Evolutionary conservation across 1,140 invertebrate species (phyloP), one percentile per base, ranked within the genome.

Genomic region (Drosophila subpulchrella): DNA sequence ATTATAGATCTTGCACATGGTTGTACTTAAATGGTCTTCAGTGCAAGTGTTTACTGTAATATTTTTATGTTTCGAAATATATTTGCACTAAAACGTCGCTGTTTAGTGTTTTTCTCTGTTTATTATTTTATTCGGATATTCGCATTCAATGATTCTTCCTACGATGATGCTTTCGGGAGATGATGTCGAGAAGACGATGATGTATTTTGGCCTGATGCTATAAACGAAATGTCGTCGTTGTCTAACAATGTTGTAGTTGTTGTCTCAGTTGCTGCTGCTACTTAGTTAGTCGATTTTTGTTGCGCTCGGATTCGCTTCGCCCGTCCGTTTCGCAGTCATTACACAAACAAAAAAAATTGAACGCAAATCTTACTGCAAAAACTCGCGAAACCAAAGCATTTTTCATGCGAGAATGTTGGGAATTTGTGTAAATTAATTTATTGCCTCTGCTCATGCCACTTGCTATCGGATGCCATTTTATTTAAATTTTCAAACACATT

Each of bases 341-440:
- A 56, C 46, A 65, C 32, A 62, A 61, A 50, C 34, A 38, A 50
- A 20, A 41, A 66, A 71, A 66, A 32, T 6, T 38, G 17, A 66
- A 55, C 13, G 57, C 44, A 74, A 72, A 55, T 84, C 78, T 78
- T 78, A 81, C 73, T 74, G 42, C 58, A 44, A 41, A 54, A 57
- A 67, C 5, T 8, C 17, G 51, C 60, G 36, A 55, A 55, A 54
- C 13, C 50, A 32, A 71, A 70, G 36, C 12, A 71, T 71, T 76
- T 76, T 76, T 76, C 73, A 57, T 68, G 7, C n/a, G 38, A 75
- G 76, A 83, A 86, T 86, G 46, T 62, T 44, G 67, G 48, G 84
- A 88, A 86, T 86, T 83, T 89, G 58, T 88, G 48, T 65, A 88
- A 80, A 86, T 88, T 83, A 86, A 86, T 86, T 86, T 88, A 86